These are phyloP conservation scores for Spisula solida DNA, from an alignment of 2,888 invertebrate genomes.

Conservation along the genomic window DNA sequence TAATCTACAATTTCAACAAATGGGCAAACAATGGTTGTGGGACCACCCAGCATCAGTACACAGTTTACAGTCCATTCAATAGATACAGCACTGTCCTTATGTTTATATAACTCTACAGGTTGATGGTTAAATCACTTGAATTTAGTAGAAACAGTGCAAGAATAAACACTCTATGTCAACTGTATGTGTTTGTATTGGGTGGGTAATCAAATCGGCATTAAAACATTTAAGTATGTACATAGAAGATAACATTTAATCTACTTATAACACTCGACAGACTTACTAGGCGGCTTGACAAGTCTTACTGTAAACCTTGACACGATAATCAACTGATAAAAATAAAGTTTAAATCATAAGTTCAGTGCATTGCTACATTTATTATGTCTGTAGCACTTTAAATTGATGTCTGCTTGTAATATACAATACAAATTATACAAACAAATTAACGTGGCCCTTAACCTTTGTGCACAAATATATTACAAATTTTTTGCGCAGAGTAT, in stretches of 20 bases:
- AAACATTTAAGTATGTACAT: constrained; percentile 11
- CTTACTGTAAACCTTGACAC: not conserved
- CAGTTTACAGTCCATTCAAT: too few relatives aligned
- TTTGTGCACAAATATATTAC: too few relatives aligned
- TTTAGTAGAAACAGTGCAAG: constrained; percentile 1
- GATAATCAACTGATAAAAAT: not conserved
- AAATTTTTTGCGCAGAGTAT: too few relatives aligned
- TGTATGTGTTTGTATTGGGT: constrained; percentile 11
- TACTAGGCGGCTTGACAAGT: not conserved
- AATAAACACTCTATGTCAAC: not conserved
- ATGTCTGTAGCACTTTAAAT: not conserved
- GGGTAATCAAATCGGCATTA: not conserved
- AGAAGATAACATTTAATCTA: constrained; percentile 15
- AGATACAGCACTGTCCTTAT: not conserved
- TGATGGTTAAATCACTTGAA: constrained; percentile 12
- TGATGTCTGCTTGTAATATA: not conserved
- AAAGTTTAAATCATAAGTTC: not conserved
- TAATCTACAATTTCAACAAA: too few relatives aligned
- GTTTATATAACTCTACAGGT: not conserved
- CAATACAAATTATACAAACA: too few relatives aligned
- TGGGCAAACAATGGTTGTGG: too few relatives aligned
- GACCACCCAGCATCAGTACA: too few relatives aligned
- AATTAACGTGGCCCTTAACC: too few relatives aligned
- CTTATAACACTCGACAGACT: constrained; percentile 2
- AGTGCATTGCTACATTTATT: not conserved